Evolutionary conservation across 2,797 vertebrate genomes (phyloP).

Genomic region (Premnoplex brunnescens): DNA sequence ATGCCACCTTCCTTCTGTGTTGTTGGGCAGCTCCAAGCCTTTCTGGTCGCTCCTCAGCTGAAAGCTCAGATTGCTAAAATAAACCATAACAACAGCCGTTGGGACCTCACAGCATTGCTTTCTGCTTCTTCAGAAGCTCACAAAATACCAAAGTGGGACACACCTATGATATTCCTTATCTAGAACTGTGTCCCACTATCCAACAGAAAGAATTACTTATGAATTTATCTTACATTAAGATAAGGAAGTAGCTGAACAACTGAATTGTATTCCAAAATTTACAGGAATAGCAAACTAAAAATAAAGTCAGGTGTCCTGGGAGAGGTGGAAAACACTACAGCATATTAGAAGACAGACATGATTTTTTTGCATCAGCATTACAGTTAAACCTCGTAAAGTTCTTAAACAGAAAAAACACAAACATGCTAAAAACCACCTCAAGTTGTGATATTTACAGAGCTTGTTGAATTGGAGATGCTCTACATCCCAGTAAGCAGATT

Average conservation of each 20-base stretch:
- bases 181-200: not conserved
- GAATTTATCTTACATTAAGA: not conserved
- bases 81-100: not conserved
- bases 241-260: not conserved
- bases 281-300: not conserved
- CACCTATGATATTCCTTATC: not conserved
- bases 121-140: not conserved
- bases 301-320: not conserved
- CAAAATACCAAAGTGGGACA: not conserved
- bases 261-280: not conserved
- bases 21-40: conserved; percentile 88
- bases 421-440: not conserved
- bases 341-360: not conserved
- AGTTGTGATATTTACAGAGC: not conserved
- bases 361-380: not conserved
- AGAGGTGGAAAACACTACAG: not conserved
- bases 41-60: conserved; percentile 86
- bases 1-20: conserved; percentile 84
- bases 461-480: not conserved
- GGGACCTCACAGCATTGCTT: not conserved
- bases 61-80: conserved; percentile 85
- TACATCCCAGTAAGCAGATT: not conserved
- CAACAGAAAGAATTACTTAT: not conserved
- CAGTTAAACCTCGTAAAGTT: not conserved
- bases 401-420: not conserved